phyloP scores from a whole-genome alignment of 2,113 vertebrate species.

The Emydura subglobosa region DNA sequence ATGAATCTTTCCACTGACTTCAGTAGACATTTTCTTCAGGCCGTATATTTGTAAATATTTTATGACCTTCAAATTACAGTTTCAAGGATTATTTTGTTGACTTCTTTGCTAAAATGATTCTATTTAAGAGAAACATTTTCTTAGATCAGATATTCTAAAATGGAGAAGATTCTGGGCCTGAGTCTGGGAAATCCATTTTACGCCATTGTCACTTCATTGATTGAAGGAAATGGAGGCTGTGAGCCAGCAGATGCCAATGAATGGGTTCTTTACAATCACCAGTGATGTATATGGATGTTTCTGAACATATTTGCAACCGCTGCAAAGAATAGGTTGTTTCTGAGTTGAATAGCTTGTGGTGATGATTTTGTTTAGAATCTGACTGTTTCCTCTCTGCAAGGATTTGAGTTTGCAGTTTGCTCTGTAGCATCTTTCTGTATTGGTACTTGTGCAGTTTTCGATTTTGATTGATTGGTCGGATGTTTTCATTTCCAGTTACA shows the following conservation, averaged over 20 bases:
- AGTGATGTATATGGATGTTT: fast-evolving
- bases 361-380: not conserved
- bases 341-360: fast-evolving
- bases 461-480: not conserved
- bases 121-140: not conserved
- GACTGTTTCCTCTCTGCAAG: not conserved
- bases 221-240: not conserved
- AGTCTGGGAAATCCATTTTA: not conserved
- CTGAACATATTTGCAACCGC: not conserved
- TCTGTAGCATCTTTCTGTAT: not conserved
- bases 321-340: fast-evolving
- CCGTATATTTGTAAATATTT: not conserved
- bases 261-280: not conserved
- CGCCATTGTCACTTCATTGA: not conserved
- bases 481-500: fast-evolving
- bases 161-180: slow-evolving; percentile 2
- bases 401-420: not conserved
- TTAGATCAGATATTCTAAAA: not conserved
- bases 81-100: not conserved
- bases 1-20: not conserved
- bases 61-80: not conserved
- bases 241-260: not conserved
- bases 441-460: not conserved
- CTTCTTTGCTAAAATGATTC: not conserved
- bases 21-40: not conserved